Evolutionary conservation across 2,113 vertebrate species (phyloP).

Genomic region (Eudyptes chrysolophus): DNA sequence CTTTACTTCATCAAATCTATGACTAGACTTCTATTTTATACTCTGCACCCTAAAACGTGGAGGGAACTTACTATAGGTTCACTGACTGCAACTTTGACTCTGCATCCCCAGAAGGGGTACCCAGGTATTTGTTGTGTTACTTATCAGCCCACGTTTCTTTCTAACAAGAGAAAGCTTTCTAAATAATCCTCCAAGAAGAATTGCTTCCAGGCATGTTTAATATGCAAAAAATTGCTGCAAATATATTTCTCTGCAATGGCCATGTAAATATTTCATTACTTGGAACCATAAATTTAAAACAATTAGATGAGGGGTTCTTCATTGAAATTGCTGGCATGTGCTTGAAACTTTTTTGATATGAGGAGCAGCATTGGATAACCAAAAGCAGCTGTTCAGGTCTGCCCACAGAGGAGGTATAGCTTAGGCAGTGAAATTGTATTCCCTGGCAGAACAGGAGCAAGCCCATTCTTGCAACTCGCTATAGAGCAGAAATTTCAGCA

Average conservation of each 20-base stretch:
- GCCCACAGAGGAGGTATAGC: background rate
- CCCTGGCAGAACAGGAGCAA: background rate
- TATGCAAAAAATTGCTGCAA: background rate
- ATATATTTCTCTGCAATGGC: background rate
- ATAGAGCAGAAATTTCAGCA: background rate
- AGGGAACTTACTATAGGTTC: background rate
- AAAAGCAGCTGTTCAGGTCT: slow-evolving; percentile 18
- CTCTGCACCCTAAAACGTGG: background rate
- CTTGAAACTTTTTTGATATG: slow-evolving; percentile 14
- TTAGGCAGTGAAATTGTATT: slow-evolving; percentile 26
- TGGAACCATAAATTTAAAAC: background rate
- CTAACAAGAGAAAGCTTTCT: background rate
- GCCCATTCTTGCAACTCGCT: background rate
- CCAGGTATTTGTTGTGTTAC: background rate
- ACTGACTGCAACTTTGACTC: background rate
- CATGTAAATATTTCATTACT: background rate
- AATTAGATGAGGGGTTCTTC: background rate
- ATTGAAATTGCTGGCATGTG: background rate
- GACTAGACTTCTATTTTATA: background rate
- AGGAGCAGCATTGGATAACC: background rate
- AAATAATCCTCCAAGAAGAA: background rate
- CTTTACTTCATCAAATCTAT: background rate
- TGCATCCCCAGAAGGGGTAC: background rate
- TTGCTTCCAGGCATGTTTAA: background rate
- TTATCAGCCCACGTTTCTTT: background rate